phyloP scores from a whole-genome alignment of 2,113 vertebrate species.

The Phrynosoma platyrhinos region DNA sequence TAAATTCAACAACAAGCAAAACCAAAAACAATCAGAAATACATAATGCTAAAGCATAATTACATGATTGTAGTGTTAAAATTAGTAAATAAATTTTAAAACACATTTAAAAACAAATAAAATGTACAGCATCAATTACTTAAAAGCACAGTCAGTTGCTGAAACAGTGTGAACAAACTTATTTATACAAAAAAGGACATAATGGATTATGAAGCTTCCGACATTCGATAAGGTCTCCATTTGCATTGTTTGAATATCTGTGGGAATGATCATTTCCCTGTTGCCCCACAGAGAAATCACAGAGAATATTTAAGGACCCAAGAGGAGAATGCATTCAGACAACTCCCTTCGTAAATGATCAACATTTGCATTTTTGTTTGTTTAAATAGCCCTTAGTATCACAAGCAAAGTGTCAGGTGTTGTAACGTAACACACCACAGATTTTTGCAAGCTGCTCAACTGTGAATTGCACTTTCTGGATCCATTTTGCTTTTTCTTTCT shows the following conservation, averaged over 20 bases:
- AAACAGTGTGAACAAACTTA: background rate
- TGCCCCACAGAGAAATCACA: background rate
- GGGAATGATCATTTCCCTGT: background rate
- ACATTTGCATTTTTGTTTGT: background rate
- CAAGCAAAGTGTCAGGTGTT: background rate
- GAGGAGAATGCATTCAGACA: background rate
- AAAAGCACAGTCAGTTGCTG: no score
- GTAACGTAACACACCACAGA: background rate
- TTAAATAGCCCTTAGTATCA: background rate
- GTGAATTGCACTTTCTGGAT: background rate
- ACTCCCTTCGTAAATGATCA: background rate
- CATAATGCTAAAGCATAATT: no score
- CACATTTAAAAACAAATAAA: no score
- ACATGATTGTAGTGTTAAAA: no score
- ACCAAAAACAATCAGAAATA: no score
- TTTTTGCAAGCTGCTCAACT: background rate
- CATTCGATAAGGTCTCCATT: background rate
- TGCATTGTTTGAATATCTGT: background rate
- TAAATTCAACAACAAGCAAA: no score
- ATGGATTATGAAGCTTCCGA: background rate
- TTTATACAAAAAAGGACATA: background rate
- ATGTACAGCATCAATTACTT: no score
- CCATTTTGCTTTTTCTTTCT: background rate
- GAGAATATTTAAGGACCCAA: background rate
- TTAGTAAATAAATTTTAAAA: no score